phyloP scores from a whole-genome alignment of 1,140 invertebrate genomes.

The Pinna nobilis region DNA sequence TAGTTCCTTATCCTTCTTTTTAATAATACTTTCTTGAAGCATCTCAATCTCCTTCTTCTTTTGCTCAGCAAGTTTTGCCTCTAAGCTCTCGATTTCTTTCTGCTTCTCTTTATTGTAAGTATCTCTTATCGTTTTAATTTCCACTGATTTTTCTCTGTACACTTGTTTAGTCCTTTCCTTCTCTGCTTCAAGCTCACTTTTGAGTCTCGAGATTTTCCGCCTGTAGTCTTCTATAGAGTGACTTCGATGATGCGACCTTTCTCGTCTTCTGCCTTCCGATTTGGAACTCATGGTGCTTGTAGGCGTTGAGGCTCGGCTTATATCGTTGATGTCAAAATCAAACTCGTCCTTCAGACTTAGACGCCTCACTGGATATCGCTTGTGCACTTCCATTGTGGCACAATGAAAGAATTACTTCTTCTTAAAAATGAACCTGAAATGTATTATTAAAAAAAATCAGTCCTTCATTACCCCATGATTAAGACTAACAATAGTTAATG shows the following conservation, averaged over 20 bases:
- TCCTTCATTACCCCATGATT: too few relatives aligned
- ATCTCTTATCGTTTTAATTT: constrained; percentile 46
- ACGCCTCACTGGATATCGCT: not conserved
- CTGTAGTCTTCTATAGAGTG: constrained; percentile 53
- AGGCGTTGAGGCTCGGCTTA: constrained; percentile 60
- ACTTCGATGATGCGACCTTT: constrained; percentile 36
- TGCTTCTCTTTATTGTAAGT: constrained; percentile 50
- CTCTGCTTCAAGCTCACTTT: constrained; percentile 58
- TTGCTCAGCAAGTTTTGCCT: constrained; percentile 37
- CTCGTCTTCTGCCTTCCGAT: constrained; percentile 54
- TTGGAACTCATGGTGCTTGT: constrained; percentile 56
- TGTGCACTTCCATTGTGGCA: constrained; percentile 14
- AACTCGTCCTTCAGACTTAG: constrained; percentile 41
- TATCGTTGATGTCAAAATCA: constrained; percentile 61
- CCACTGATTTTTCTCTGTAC: constrained; percentile 54
- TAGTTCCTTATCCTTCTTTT: constrained; percentile 57
- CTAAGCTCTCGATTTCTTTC: constrained; percentile 45
- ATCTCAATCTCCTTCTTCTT: constrained; percentile 47
- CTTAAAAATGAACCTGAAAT: too few relatives aligned
- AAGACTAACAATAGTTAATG: too few relatives aligned
- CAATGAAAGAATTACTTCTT: too few relatives aligned
- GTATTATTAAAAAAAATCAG: too few relatives aligned
- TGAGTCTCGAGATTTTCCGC: constrained; percentile 57
- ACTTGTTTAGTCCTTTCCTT: constrained; percentile 53
- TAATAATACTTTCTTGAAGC: constrained; percentile 48